Conservation (phyloP, 2,113 vertebrate species). For the Triplophysa dalaica region DNA sequence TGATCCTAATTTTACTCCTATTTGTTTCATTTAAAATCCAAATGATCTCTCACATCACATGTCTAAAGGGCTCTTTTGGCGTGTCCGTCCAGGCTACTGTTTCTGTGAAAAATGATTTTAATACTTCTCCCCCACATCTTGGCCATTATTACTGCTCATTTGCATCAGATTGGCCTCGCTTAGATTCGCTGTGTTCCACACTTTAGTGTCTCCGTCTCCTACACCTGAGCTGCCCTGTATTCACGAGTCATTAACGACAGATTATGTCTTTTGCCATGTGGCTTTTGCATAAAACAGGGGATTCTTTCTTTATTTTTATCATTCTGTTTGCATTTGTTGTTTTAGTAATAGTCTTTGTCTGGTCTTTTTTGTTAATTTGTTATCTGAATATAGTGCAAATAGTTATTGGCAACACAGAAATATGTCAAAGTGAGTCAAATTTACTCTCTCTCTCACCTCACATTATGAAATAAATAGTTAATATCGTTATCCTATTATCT, state of each 20-base stretch:
- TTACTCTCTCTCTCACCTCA: no score
- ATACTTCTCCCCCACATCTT: background rate
- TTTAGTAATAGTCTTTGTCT: no score
- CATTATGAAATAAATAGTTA: no score
- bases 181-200: background rate
- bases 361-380: no score
- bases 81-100: background rate
- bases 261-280: background rate
- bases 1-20: conserved; percentile 36
- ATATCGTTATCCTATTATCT: no score
- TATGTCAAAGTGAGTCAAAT: no score
- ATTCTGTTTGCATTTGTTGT: background rate
- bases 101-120: background rate
- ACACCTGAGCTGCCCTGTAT: conserved; percentile 13
- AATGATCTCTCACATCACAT: conserved; percentile 11
- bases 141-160: conserved; percentile 8
- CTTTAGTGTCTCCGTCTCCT: background rate
- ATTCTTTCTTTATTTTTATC: background rate
- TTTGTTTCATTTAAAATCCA: conserved; percentile 12
- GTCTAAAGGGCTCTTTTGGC: background rate
- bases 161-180: conserved; percentile 5
- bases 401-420: no score
- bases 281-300: background rate
- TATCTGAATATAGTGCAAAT: no score
- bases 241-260: conserved; percentile 20